These are phyloP conservation scores for Drepanosiphum platanoidis DNA, from an alignment of 2,888 invertebrate genomes.

Conservation along the genomic window DNA sequence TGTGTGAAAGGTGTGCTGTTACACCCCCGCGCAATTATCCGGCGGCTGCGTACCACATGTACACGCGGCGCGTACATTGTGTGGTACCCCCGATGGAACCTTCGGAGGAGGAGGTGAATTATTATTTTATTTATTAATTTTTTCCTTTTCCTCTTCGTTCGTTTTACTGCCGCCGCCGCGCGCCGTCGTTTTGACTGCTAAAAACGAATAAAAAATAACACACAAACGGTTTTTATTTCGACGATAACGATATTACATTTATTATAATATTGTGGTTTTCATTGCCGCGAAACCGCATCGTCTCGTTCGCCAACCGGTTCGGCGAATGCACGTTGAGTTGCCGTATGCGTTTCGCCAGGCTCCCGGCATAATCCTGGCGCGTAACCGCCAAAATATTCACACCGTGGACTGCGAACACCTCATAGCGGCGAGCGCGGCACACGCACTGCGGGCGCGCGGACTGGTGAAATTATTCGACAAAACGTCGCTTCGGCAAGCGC, in stretches of 20 bases:
- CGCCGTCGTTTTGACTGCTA: slow-evolving; percentile 29
- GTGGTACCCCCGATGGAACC: too few species aligned
- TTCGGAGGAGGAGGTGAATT: slow-evolving; percentile 18
- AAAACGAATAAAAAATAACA: slow-evolving; percentile 1
- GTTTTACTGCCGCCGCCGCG: slow-evolving; percentile 13
- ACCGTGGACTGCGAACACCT: background rate
- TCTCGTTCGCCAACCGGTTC: background rate
- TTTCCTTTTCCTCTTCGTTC: background rate
- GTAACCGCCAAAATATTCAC: too few species aligned
- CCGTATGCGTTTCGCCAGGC: slow-evolving; percentile 3
- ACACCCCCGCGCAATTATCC: slow-evolving; percentile 61
- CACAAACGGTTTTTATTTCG: too few species aligned
- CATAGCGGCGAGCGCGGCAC: background rate
- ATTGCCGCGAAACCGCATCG: background rate
- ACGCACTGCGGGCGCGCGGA: background rate
- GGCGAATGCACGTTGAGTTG: slow-evolving; percentile 35
- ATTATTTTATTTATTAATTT: slow-evolving; percentile 36
- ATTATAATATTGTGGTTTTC: too few species aligned
- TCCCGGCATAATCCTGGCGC: background rate
- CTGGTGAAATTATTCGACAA: too few species aligned
- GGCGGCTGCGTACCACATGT: slow-evolving; percentile 60
- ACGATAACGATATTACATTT: too few species aligned
- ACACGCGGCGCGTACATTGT: background rate
- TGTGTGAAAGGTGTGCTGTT: slow-evolving; percentile 60
- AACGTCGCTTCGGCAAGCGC: too few species aligned